Evolutionary conservation across 2,113 vertebrate species (phyloP).

Genomic region (Bagarius yarrelli): DNA sequence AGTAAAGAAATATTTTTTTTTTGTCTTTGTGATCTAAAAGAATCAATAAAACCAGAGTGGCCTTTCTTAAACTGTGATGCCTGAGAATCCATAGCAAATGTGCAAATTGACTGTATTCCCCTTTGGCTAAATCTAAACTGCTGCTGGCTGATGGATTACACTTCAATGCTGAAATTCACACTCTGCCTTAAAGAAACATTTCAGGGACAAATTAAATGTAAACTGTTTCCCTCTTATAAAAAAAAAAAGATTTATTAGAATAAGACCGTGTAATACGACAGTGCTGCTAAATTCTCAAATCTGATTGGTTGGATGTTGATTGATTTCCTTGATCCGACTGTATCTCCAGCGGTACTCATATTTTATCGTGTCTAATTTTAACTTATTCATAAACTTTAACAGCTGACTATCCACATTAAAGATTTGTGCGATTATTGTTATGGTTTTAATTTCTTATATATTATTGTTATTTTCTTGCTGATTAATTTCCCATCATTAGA

Average conservation of each 20-base stretch:
- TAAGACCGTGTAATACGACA: neutral
- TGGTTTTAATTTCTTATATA: too few relatives aligned
- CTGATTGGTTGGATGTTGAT: neutral
- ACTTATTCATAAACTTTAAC: too few relatives aligned
- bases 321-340: neutral
- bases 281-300: neutral
- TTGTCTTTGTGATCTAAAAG: slow-evolving; percentile 40
- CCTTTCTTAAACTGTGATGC: slow-evolving; percentile 34
- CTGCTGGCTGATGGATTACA: slow-evolving; percentile 37
- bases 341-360: too few relatives aligned
- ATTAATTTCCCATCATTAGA: too few relatives aligned
- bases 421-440: too few relatives aligned
- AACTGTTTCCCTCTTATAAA: neutral
- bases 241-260: neutral
- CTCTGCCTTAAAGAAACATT: slow-evolving; percentile 5
- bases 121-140: slow-evolving; percentile 17
- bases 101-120: slow-evolving; percentile 46
- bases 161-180: neutral
- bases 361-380: neutral
- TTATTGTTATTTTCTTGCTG: too few relatives aligned
- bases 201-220: neutral
- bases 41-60: slow-evolving; percentile 38
- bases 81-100: slow-evolving; percentile 23
- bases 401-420: too few relatives aligned
- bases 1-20: neutral